These are phyloP conservation scores for Acropora tenuis DNA, from an alignment of 64 coral and sea anemone species.

Conservation along the genomic window DNA sequence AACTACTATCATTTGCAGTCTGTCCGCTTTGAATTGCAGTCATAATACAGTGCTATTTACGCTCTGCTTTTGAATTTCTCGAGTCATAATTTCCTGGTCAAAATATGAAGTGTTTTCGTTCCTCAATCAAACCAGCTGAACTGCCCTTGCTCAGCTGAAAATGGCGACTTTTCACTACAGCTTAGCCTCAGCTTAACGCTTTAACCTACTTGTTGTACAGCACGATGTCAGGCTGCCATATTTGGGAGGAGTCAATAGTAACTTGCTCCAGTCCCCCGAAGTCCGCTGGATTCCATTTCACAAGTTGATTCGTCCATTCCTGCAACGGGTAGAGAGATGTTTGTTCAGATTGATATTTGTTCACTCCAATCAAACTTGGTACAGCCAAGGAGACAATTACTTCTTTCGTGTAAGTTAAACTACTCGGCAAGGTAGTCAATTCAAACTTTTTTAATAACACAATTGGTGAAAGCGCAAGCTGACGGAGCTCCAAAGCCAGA, in stretches of 20 bases:
- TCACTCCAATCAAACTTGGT: too few species aligned
- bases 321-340: neutral
- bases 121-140: neutral
- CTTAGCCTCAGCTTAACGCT: neutral
- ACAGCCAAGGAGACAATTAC: too few species aligned
- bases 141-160: neutral
- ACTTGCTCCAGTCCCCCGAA: slow-evolving; percentile 69
- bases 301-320: slow-evolving; percentile 76
- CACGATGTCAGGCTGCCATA: slow-evolving; percentile 81
- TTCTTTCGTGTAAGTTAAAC: too few species aligned
- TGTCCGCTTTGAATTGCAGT: too few species aligned
- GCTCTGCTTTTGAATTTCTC: neutral
- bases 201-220: slow-evolving; percentile 87
- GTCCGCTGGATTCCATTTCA: slow-evolving; percentile 57
- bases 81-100: neutral
- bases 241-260: slow-evolving; percentile 42
- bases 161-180: too few species aligned
- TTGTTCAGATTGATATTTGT: neutral
- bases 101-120: neutral
- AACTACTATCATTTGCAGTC: too few species aligned
- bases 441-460: too few species aligned
- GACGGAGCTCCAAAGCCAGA: too few species aligned
- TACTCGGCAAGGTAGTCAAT: too few species aligned
- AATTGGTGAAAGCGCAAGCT: too few species aligned
- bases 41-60: neutral